phyloP scores from a whole-genome alignment of 2,113 vertebrate genomes.

The Genyomyrus donnyi region DNA sequence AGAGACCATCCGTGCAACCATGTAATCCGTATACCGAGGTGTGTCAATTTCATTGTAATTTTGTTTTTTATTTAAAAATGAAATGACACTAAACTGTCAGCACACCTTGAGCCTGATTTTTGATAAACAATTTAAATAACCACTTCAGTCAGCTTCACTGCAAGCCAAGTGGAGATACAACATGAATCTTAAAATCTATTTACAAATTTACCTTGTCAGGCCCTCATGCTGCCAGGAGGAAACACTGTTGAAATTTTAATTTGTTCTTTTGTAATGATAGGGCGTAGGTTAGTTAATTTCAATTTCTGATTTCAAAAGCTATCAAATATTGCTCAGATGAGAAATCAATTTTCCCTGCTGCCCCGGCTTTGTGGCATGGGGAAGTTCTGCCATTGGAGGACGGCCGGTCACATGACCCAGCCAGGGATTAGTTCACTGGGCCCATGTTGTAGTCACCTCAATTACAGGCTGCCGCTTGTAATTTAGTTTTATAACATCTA shows the following conservation, averaged over 20 bases:
- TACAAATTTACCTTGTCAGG: conserved; percentile 84
- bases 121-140: conserved; percentile 70
- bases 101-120: conserved; percentile 52
- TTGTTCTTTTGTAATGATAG: conserved; percentile 97
- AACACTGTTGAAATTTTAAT: conserved; percentile 87
- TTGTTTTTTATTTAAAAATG: conserved; percentile 16
- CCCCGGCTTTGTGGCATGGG: conserved; percentile 84
- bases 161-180: conserved; percentile 34
- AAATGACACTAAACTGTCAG: conserved; percentile 26
- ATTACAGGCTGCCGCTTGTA: conserved; percentile 99
- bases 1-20: background rate
- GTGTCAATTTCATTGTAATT: conserved; percentile 7
- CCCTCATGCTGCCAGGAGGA: conserved; percentile 73
- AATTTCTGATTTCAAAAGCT: conserved; percentile 99
- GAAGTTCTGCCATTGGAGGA: conserved; percentile 70
- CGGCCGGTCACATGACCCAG: conserved; percentile 72
- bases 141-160: conserved; percentile 51
- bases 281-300: conserved; percentile 99
- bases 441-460: conserved; percentile 91
- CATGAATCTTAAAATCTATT: conserved; percentile 76
- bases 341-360: conserved; percentile 99
- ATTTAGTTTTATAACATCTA: conserved; percentile 99
- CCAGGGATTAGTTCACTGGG: conserved; percentile 96
- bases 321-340: conserved; percentile 99
- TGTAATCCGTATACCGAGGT: background rate